phyloP scores from a whole-genome alignment of 1,140 invertebrate genomes.

The Drosophila kohkoa region DNA sequence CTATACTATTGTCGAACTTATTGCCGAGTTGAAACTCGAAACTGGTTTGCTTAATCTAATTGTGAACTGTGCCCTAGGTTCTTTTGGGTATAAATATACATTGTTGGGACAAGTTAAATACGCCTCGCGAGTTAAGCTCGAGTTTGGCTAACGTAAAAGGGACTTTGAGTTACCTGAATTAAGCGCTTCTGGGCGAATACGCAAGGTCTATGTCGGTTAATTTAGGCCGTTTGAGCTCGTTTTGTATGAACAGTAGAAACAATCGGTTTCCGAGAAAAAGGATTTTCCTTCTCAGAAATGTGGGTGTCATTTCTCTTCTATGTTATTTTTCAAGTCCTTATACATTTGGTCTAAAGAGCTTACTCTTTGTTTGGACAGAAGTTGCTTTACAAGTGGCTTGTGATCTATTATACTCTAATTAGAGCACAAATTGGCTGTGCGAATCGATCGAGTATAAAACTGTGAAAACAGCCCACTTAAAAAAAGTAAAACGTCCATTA shows the following conservation, averaged over 20 bases:
- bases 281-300: not conserved
- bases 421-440: constrained; percentile 23
- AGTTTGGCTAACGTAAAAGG: not conserved
- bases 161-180: not conserved
- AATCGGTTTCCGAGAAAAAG: not conserved
- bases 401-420: constrained; percentile 41
- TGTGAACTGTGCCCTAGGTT: not conserved
- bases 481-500: constrained; percentile 19
- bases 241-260: not conserved
- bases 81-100: not conserved
- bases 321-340: not conserved
- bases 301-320: not conserved
- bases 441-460: constrained; percentile 26
- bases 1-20: not conserved
- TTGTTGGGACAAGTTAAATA: not conserved
- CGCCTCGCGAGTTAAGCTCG: not conserved
- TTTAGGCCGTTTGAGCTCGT: not conserved
- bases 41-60: constrained; percentile 1
- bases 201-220: not conserved
- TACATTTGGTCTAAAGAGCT: not conserved
- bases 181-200: not conserved
- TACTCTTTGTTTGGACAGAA: not conserved
- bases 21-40: not conserved
- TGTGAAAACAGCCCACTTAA: constrained; percentile 16
- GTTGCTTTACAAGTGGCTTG: not conserved